Evolutionary conservation across 2,113 vertebrate genomes (phyloP).

Genomic region (Nyctibius bracteatus): DNA sequence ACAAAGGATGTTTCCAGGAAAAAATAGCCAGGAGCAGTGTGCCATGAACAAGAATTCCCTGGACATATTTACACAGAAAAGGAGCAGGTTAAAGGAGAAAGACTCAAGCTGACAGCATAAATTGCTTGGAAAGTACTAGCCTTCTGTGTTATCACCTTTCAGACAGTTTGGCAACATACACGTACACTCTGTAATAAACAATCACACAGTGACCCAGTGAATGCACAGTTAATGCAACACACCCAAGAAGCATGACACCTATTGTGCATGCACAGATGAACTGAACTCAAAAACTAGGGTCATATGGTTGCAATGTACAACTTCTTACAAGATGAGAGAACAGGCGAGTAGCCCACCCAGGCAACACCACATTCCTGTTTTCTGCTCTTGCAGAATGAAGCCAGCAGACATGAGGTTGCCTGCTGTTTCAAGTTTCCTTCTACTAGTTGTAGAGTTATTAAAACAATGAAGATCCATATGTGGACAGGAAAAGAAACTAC

Average conservation of each 20-base stretch:
- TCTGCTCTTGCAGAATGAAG: not conserved
- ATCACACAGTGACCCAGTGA: not conserved
- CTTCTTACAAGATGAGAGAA: not conserved
- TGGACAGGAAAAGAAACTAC: not conserved
- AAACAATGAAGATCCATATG: rapidly evolving
- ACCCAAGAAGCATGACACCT: not conserved
- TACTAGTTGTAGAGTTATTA: not conserved
- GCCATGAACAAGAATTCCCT: not conserved
- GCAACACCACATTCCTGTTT: not conserved
- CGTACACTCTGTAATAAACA: not conserved
- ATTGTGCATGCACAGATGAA: not conserved
- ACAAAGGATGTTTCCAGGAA: not conserved
- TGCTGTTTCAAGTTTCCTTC: not conserved
- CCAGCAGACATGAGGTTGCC: not conserved
- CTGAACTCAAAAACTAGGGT: not conserved
- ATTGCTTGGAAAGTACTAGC: not conserved
- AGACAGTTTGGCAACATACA: not conserved
- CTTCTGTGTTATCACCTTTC: not conserved
- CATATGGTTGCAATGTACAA: rapidly evolving
- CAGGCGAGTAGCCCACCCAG: not conserved
- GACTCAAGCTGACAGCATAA: not conserved
- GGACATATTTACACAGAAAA: rapidly evolving
- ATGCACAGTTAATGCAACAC: not conserved
- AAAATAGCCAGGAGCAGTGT: not conserved
- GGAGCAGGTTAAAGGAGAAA: not conserved